A percentile compares a stretch with the other conserved stretches of the same genome.
phyloP scores from a whole-genome alignment of 1,140 invertebrate genomes.

The Adoxophyes honmai region DNA sequence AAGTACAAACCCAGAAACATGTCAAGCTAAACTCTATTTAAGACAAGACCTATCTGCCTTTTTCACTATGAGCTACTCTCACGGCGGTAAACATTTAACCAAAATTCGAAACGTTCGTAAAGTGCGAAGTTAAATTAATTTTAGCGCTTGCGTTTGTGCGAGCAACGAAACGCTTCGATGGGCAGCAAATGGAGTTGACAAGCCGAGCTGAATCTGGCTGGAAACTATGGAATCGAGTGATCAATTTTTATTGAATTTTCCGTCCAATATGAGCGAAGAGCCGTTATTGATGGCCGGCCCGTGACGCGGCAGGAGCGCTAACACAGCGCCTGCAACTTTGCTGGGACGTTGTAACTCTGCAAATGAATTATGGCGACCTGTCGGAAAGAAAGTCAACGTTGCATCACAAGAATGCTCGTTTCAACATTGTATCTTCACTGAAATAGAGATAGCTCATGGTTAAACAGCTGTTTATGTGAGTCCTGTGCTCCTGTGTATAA shows the following conservation, averaged over 20 bases:
- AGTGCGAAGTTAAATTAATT: conserved; percentile 1
- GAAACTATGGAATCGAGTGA: conserved; percentile 61
- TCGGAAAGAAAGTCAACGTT: too few species aligned
- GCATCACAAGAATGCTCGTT: too few species aligned
- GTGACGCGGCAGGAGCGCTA: conserved; percentile 43
- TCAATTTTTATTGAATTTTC: conserved; percentile 73
- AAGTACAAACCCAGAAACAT: too few species aligned
- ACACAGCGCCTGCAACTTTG: conserved; percentile 15
- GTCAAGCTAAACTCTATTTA: too few species aligned
- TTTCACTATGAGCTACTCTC: too few species aligned
- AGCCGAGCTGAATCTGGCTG: conserved; percentile 31
- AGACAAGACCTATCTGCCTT: too few species aligned
- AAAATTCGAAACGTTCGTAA: neutral
- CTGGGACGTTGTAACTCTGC: neutral
- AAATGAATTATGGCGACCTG: too few species aligned
- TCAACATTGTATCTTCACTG: too few species aligned
- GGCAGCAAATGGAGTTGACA: conserved; percentile 45
- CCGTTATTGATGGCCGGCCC: conserved; percentile 54
- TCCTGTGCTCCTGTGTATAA: too few species aligned
- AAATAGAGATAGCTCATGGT: too few species aligned
- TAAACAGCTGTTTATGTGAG: too few species aligned
- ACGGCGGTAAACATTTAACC: neutral
- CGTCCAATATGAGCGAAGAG: conserved; percentile 52
- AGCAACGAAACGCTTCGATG: conserved; percentile 31
- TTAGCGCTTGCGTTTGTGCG: conserved; percentile 1